Evolutionary conservation across 2,113 vertebrate species (phyloP).

Genomic region (Sapajus apella): DNA sequence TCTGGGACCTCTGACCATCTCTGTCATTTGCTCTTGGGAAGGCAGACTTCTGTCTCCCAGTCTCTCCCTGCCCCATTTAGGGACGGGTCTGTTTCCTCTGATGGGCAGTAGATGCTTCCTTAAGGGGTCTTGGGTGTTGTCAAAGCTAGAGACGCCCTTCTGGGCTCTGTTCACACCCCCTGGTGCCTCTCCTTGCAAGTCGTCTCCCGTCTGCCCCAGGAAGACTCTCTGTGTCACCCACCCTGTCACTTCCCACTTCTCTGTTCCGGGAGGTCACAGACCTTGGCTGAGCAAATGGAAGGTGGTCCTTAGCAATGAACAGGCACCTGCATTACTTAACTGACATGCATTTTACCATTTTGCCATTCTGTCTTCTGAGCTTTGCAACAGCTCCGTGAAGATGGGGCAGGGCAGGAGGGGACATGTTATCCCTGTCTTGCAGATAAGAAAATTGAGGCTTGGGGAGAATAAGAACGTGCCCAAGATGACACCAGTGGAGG

Average conservation of each 20-base stretch:
- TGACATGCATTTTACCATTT: background rate
- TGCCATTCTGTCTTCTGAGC: background rate
- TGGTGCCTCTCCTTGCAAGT: background rate
- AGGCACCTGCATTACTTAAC: fast-evolving
- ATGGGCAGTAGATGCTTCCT: background rate
- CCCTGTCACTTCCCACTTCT: background rate
- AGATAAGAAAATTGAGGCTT: background rate
- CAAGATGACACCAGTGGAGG: background rate
- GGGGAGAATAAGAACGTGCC: background rate
- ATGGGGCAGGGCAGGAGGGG: fast-evolving
- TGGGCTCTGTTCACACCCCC: background rate
- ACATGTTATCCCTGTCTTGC: background rate
- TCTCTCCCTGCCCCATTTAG: background rate
- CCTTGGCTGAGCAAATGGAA: background rate
- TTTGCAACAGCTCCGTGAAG: background rate
- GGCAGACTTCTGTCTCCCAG: background rate
- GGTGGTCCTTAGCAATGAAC: background rate
- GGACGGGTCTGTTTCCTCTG: background rate
- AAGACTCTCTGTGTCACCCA: background rate
- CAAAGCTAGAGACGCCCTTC: background rate
- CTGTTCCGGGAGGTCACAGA: background rate
- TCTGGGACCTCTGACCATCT: background rate
- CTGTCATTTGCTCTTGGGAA: background rate
- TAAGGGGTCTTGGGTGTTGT: background rate
- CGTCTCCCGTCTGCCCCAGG: background rate